Evolutionary conservation across 2,797 vertebrate species (phyloP).

Genomic region (Eulemur mongoz): DNA sequence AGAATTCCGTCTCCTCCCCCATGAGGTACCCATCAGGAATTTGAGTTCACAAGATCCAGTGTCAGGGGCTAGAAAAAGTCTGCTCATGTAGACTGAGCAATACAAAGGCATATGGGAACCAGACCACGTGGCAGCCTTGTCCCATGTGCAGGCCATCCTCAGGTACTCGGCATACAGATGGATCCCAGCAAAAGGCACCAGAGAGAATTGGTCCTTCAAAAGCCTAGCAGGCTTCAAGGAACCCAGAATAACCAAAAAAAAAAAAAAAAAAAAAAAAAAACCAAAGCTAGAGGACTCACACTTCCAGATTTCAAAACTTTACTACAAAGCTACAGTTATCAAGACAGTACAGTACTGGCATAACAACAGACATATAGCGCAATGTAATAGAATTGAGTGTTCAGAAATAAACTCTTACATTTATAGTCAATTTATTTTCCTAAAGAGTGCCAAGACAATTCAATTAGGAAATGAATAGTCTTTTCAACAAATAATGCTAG

Average conservation of each 20-base stretch:
- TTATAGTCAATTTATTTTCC: neutral
- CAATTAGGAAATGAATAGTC: neutral
- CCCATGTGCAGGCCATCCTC: neutral
- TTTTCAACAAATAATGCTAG: slow-evolving; percentile 1
- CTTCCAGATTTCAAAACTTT: neutral
- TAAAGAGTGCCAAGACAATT: neutral
- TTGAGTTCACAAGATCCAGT: neutral
- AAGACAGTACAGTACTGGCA: neutral
- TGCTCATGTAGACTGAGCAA: neutral
- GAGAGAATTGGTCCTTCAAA: neutral
- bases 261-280: neutral
- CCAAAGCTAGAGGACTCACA: neutral
- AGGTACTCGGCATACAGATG: neutral
- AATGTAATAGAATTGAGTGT: neutral
- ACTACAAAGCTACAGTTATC: neutral
- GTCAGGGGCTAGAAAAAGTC: neutral
- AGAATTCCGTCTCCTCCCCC: neutral
- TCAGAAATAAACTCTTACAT: neutral
- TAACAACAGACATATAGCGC: neutral
- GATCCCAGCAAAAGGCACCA: neutral
- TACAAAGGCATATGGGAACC: neutral
- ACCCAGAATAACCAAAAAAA: neutral
- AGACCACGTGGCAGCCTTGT: neutral
- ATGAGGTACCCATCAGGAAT: neutral
- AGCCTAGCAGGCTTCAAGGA: neutral